Base-by-base conservation (phyloP, 1,140 invertebrate genomes). In the Orussus abietinus region DNA sequence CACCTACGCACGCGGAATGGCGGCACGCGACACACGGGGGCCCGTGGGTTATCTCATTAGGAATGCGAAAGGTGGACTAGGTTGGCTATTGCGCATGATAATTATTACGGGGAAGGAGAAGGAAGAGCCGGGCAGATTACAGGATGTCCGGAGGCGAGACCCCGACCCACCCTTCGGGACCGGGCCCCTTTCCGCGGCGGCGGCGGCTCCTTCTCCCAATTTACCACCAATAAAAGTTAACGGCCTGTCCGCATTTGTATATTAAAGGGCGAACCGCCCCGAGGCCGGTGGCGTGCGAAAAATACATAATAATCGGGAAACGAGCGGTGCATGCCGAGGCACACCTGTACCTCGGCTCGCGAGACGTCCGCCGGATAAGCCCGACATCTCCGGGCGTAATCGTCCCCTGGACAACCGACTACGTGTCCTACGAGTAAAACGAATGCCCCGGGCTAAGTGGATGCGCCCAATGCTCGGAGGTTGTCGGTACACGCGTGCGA, bases 61-160 rank as follows among this genome's bases (percentile, higher is more conserved):
- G 49, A 49, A 71, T 69, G 61, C 65, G 50, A 53, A 45, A 55
- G 55, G 59, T 51, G 59, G 54, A 59, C 59, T 62, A 47, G 49
- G 45, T 49, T 42, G 30, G 47, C 53, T 42, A 59, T 52, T 47
- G 46, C 48, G 66, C 65, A 71, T 72, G 53, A 59, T 68, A 69
- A 72, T 69, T 60, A 53, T 50, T 47, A 51, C 44, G 38, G 49
- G 43, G 37, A 46, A 38, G 45, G 59, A 59, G 55, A 55, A 53
- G 49, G 34, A 32, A 41, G 6, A 46, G 29, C 3, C 21, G 36
- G 6, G 42, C 49, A 61, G 61, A 67, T 57, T 64, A 57, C 64
- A 69, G 67, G 69, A 72, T 66, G 57, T 72, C 66, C 67, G 67
- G 66, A 64, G 53, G 43, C 48, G 38, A 38, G 29, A 50, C 45